Conservation (phyloP, 1,140 invertebrate species). For the Venturia canescens region DNA sequence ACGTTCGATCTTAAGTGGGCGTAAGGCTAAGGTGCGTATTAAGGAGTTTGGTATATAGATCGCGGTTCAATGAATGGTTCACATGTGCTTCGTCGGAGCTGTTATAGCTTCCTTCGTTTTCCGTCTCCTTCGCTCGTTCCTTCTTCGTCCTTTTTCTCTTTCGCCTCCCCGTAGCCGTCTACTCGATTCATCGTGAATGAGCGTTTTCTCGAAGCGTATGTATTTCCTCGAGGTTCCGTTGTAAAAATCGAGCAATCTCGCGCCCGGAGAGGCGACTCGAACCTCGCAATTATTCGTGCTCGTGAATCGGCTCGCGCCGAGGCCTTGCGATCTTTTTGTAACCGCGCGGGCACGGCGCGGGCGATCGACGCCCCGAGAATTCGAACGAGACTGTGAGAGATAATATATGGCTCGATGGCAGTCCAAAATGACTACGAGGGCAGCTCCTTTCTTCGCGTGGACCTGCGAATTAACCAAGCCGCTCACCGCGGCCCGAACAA, state of each 20-base stretch:
- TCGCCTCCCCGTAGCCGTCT: background rate
- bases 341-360: background rate
- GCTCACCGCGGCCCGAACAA: background rate
- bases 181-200: constrained; percentile 17
- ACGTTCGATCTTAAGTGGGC: constrained; percentile 19
- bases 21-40: constrained; percentile 25
- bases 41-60: constrained; percentile 25
- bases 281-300: constrained; percentile 7
- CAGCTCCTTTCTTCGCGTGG: background rate
- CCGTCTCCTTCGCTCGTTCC: background rate
- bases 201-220: background rate
- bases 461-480: constrained; percentile 2
- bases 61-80: constrained; percentile 36
- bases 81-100: constrained; percentile 4
- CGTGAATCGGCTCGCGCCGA: background rate
- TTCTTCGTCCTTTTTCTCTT: background rate
- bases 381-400: background rate
- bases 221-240: background rate
- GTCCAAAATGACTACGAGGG: background rate
- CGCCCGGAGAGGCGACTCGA: background rate
- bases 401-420: too few species aligned
- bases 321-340: background rate
- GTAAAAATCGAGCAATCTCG: background rate
- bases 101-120: constrained; percentile 16
- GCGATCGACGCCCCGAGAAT: background rate